Evolutionary conservation across 2,888 invertebrate species (phyloP), one percentile per base, ranked within the genome.

Genomic region (Patella pellucida): DNA sequence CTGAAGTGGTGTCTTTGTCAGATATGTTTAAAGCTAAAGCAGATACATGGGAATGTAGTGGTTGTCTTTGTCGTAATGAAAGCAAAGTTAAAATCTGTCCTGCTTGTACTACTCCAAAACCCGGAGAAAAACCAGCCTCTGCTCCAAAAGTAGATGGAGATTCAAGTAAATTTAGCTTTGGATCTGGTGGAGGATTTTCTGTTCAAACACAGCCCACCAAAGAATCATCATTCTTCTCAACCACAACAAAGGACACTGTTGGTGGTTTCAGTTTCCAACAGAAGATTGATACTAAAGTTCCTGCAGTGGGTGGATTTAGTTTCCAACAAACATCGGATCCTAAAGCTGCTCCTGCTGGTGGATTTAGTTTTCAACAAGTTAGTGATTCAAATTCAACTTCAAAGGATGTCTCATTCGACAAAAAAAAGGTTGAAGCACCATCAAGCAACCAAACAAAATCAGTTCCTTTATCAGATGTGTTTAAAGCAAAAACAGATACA

Each of bases 1-100:
- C 41, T 9, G 27, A 62, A 62, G 14, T 23, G 11, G 62, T 62
- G 9, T 23, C 82, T 12, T 82, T 91, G 71, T 81, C 89, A 19
- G 88, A 89, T 15, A 72, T 89, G 83, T 94, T 93, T 81, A 94
- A 93, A 84, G 92, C 92, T 2, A 88, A 92, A 1, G 85, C 90
- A 31, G 93, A 92, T 71, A 92, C 93, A 27, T 95, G 95, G 95
- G 93, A 94, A 82, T 95, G 95, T 89, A 90, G 92, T 1, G 91
- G 91, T 27, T 95, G 95, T 86, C 92, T 93, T 90, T 90, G 94
- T 16, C 91, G 92, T 67, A 95, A 95, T 87, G 89, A 92, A 12
- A 81, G 76, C 5, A 81, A 80, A 50, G 76, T 79, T 15, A 77
- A 80, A 27, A 84, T 83, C 68, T 91, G 91, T 79, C 79, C 81